Evolutionary conservation across 2,888 invertebrate species (phyloP).

Genomic region (Acrobasis suavella): DNA sequence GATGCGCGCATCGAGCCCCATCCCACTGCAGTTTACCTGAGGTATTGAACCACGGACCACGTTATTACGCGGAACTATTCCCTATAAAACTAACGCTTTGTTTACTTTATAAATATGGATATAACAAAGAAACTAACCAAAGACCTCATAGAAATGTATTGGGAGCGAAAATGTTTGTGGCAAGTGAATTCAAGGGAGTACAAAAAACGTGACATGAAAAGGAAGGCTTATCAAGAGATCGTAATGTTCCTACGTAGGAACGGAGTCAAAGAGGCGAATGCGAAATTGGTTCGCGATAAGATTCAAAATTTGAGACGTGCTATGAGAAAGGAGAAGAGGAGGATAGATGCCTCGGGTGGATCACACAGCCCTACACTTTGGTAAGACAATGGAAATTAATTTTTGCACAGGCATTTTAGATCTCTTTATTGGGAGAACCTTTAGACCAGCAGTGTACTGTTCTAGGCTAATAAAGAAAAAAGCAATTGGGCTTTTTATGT

Average conservation of each 20-base stretch:
- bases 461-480: too few species aligned
- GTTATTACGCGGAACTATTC: slow-evolving; percentile 11
- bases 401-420: too few species aligned
- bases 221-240: slow-evolving; percentile 26
- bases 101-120: slow-evolving; percentile 20
- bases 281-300: slow-evolving; percentile 25
- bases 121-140: slow-evolving; percentile 26
- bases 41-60: slow-evolving; percentile 16
- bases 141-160: slow-evolving; percentile 29
- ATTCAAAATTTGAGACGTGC: slow-evolving; percentile 29
- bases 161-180: slow-evolving; percentile 28
- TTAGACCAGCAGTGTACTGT: too few species aligned
- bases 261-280: slow-evolving; percentile 26
- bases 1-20: slow-evolving; percentile 23
- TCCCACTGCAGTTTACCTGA: slow-evolving; percentile 19
- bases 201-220: slow-evolving; percentile 25
- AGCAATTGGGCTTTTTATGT: too few species aligned
- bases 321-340: slow-evolving; percentile 29
- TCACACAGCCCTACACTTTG: slow-evolving; percentile 26
- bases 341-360: slow-evolving; percentile 26
- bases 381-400: slow-evolving; percentile 15
- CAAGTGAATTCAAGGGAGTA: slow-evolving; percentile 27
- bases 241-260: slow-evolving; percentile 26
- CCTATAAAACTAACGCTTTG: not conserved
- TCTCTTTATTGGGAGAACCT: too few species aligned